Evolutionary conservation across 2,113 vertebrate species (phyloP).

Genomic region (Todiramphus chloris): DNA sequence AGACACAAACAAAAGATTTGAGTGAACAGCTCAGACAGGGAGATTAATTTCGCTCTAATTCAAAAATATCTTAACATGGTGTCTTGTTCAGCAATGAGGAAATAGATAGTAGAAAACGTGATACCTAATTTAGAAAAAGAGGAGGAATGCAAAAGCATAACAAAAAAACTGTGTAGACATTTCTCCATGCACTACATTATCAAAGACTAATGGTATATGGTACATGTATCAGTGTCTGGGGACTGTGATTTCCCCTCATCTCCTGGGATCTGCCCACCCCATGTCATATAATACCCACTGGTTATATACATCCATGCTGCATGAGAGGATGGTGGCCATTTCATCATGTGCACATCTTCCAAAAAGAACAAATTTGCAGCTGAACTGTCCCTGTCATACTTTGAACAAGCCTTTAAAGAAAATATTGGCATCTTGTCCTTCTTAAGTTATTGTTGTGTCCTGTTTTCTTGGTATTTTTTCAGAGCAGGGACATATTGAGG

Average conservation of each 20-base stretch:
- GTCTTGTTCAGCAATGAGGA: not conserved
- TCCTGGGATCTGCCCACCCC: not conserved
- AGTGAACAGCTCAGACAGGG: not conserved
- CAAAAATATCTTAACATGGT: not conserved
- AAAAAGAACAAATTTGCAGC: not conserved
- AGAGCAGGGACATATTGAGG: not conserved
- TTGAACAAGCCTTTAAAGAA: not conserved
- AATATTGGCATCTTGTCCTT: not conserved
- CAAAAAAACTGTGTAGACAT: not conserved
- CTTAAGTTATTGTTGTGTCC: not conserved
- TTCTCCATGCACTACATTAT: not conserved
- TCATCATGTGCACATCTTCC: not conserved
- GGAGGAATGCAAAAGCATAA: not conserved
- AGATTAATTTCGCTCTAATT: not conserved
- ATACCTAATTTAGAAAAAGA: not conserved
- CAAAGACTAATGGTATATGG: not conserved
- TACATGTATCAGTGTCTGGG: not conserved
- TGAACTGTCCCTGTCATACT: not conserved
- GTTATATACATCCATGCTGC: rapidly evolving
- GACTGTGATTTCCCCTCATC: not conserved
- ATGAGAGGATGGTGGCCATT: not conserved
- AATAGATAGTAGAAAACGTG: not conserved
- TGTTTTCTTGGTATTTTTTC: not conserved
- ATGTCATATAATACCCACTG: not conserved
- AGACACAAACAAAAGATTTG: not conserved